A percentile compares a stretch with the other conserved stretches of the same genome.
Conservation (phyloP, 2,113 vertebrate species). For the Ranitomeya variabilis region DNA sequence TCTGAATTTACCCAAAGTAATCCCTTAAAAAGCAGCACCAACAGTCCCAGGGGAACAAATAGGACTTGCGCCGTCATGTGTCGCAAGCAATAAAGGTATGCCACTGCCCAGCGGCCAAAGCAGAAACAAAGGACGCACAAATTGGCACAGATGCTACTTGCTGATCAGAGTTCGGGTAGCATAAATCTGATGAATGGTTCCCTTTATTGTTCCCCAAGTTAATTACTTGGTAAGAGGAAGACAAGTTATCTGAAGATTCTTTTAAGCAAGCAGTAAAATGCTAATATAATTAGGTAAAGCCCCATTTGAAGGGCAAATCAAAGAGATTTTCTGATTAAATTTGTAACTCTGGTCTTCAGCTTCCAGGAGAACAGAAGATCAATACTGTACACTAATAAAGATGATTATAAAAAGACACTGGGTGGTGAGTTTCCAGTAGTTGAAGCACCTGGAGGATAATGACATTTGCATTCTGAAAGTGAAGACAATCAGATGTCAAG, state of each 20-base stretch:
- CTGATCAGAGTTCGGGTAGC: no score
- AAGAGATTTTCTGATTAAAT: conserved; percentile 53
- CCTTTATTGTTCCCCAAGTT: background rate
- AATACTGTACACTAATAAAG: conserved; percentile 48
- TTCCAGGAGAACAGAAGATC: conserved; percentile 35
- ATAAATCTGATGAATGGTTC: no score
- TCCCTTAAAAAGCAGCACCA: no score
- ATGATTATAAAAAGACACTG: conserved; percentile 48
- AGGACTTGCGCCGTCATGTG: no score
- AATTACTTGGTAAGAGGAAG: background rate
- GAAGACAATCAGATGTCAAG: conserved; percentile 1
- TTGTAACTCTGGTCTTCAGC: conserved; percentile 21
- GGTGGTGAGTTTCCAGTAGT: conserved; percentile 44
- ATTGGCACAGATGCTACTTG: no score
- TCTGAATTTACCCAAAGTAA: no score
- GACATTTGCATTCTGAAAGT: background rate
- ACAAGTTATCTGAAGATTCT: background rate
- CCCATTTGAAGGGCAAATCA: conserved; percentile 47
- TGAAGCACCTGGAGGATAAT: background rate
- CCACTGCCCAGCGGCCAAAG: no score
- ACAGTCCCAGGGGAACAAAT: no score
- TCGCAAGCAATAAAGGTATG: no score
- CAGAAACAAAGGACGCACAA: no score
- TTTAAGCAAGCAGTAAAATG: conserved; percentile 23
- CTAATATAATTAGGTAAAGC: conserved; percentile 44